A percentile compares a stretch with the other conserved stretches of the same genome.
Conservation (phyloP, 2,113 vertebrate genomes). For the Ophiodon elongatus region DNA sequence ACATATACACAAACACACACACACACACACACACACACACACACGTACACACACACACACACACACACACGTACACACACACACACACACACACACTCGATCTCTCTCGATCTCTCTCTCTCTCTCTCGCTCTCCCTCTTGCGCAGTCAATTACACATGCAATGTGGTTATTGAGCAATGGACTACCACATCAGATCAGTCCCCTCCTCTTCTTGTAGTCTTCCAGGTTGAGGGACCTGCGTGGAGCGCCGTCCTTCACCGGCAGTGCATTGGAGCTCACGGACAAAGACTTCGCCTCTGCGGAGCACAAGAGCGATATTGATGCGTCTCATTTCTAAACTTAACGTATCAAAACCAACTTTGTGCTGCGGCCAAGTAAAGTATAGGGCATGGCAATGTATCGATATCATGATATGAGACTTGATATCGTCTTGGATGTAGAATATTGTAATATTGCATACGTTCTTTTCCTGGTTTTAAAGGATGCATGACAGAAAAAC, state of each 20-base stretch:
- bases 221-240: constrained; percentile 96
- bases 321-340: not conserved
- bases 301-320: constrained; percentile 7
- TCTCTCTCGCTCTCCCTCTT: not conserved
- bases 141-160: constrained; percentile 60
- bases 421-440: no score
- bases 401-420: not conserved
- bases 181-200: constrained; percentile 88
- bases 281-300: constrained; percentile 97
- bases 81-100: not conserved
- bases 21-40: constrained; percentile 11
- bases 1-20: constrained; percentile 13
- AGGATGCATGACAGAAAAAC: not conserved
- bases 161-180: constrained; percentile 51
- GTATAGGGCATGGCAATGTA: not conserved
- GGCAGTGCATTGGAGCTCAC: constrained; percentile 96
- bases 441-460: no score
- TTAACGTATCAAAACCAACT: not conserved
- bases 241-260: constrained; percentile 96
- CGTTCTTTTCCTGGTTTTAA: not conserved
- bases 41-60: constrained; percentile 19
- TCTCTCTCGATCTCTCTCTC: not conserved
- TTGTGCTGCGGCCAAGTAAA: not conserved
- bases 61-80: constrained; percentile 26
- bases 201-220: constrained; percentile 99